These are phyloP conservation scores for Tarsius wallacei DNA, from an alignment of 2,797 vertebrate species.

Conservation along the genomic window DNA sequence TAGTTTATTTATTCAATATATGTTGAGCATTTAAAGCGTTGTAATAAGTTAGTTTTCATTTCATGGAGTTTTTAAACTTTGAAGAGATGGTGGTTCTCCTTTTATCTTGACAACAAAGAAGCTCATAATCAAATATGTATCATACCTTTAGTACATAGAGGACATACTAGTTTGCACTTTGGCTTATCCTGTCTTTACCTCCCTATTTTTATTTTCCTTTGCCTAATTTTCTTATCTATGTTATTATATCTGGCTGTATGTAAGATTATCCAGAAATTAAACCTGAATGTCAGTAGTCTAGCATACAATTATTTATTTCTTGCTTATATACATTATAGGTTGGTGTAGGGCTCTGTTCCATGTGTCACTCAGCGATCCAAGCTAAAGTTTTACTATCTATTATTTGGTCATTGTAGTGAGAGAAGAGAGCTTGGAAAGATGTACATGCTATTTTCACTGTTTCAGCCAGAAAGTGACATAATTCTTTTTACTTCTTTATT, in stretches of 20 bases:
- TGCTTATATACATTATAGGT: neutral
- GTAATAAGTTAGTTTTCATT: neutral
- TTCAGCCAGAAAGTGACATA: neutral
- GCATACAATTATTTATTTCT: neutral
- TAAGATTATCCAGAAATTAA: neutral
- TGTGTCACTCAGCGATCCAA: neutral
- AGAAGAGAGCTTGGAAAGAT: neutral
- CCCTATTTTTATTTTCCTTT: neutral
- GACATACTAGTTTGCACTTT: neutral
- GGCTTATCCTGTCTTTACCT: neutral
- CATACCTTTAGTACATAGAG: neutral
- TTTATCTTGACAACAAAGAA: neutral
- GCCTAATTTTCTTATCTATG: neutral
- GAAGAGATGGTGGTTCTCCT: neutral
- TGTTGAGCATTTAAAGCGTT: constrained; percentile 18
- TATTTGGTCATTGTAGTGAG: neutral
- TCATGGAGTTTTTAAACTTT: neutral
- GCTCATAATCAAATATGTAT: neutral
- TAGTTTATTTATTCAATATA: neutral
- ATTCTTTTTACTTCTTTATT: constrained; percentile 7
- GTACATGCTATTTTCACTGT: neutral
- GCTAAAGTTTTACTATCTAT: neutral
- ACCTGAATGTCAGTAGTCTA: neutral
- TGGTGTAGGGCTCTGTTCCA: neutral
- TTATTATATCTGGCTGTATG: neutral